These are phyloP conservation scores for Cettia cetti DNA, from an alignment of 2,113 vertebrate genomes.

Conservation along the genomic window DNA sequence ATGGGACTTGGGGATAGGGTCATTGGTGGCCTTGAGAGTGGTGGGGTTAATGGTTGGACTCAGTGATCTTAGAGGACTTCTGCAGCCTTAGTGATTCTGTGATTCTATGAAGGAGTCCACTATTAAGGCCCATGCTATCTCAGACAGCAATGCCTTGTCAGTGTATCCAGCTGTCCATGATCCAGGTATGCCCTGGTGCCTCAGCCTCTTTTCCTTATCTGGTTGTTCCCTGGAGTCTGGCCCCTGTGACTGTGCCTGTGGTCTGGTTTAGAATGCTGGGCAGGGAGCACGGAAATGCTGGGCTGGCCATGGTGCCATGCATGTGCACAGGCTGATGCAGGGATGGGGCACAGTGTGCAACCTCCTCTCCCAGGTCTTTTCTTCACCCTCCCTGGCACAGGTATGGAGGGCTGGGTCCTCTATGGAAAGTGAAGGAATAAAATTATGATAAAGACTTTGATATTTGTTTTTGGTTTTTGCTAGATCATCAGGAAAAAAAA, in stretches of 20 bases:
- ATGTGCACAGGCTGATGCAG: background rate
- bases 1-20: background rate
- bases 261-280: background rate
- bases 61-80: background rate
- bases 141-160: background rate
- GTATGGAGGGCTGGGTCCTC: background rate
- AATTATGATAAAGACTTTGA: background rate
- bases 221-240: background rate
- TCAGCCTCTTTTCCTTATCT: background rate
- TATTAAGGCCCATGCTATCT: fast-evolving
- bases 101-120: background rate
- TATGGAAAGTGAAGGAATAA: background rate
- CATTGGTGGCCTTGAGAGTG: background rate
- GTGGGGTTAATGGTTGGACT: background rate
- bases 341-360: fast-evolving
- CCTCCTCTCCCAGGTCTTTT: background rate
- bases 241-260: background rate
- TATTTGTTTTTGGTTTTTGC: background rate
- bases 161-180: fast-evolving
- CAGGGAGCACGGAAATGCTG: background rate
- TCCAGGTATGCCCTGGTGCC: background rate
- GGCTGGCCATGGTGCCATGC: background rate
- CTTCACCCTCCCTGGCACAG: background rate
- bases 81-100: background rate
- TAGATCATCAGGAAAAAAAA: background rate